phyloP scores from a whole-genome alignment of 1,140 invertebrate species.

The Drosophila nannoptera region DNA sequence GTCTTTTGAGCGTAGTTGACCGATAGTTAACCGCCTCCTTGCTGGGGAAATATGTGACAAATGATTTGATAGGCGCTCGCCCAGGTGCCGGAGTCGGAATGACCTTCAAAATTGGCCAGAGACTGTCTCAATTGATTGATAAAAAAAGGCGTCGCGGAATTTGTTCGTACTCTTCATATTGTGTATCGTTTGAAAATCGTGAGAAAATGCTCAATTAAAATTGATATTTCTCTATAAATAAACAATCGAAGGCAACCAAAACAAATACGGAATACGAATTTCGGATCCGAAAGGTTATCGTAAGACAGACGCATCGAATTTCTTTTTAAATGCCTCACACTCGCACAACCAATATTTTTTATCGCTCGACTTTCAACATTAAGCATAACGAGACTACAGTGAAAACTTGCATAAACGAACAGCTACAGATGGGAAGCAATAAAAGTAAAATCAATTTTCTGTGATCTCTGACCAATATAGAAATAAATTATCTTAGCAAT shows the following conservation, averaged over 20 bases:
- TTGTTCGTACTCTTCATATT: constrained; percentile 6
- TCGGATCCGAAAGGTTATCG: constrained; percentile 61
- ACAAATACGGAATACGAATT: constrained; percentile 45
- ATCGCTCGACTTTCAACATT: constrained; percentile 24
- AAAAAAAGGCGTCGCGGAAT: constrained; percentile 17
- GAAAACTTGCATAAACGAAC: constrained; percentile 3
- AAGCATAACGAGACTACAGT: constrained; percentile 29
- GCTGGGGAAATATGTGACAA: constrained; percentile 9
- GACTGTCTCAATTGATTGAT: constrained; percentile 9
- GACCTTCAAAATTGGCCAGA: constrained; percentile 38
- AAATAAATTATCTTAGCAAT: not conserved
- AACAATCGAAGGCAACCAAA: constrained; percentile 39
- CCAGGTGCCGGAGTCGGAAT: constrained; percentile 8
- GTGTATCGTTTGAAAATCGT: constrained; percentile 59
- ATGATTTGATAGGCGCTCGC: constrained; percentile 23
- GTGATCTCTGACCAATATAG: not conserved
- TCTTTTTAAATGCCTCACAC: constrained; percentile 46
- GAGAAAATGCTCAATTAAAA: constrained; percentile 70
- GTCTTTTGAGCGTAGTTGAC: constrained; percentile 12
- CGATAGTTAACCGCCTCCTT: not conserved
- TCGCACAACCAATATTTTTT: constrained; percentile 25
- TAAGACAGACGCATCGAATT: constrained; percentile 52
- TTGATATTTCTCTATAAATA: constrained; percentile 67
- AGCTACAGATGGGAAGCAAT: not conserved
- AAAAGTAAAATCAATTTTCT: not conserved